Conservation (phyloP, 1,140 invertebrate genomes). For the Limonius californicus region DNA sequence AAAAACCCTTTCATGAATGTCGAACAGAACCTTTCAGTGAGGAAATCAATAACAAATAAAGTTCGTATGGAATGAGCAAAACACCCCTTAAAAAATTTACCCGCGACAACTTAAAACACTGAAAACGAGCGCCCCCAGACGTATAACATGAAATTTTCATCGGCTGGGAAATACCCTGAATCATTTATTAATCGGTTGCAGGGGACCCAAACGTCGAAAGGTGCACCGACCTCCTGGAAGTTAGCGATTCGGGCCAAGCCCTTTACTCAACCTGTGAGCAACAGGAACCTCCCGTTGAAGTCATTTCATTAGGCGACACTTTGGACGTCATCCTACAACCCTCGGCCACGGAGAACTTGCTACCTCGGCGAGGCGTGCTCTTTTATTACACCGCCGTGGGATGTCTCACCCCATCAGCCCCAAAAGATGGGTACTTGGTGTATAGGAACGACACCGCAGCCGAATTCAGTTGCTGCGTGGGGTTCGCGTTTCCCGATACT, state of each 20-base stretch:
- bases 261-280: slow-evolving; percentile 38
- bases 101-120: too few relatives aligned
- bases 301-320: slow-evolving; percentile 33
- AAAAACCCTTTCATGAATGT: too few relatives aligned
- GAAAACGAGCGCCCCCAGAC: too few relatives aligned
- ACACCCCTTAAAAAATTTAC: too few relatives aligned
- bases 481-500: slow-evolving; percentile 56
- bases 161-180: not conserved
- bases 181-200: not conserved
- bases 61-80: too few relatives aligned
- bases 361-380: slow-evolving; percentile 36
- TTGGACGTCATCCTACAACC: slow-evolving; percentile 33
- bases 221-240: slow-evolving; percentile 37
- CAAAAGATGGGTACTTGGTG: slow-evolving; percentile 57
- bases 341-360: slow-evolving; percentile 29
- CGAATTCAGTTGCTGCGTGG: slow-evolving; percentile 58
- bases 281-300: slow-evolving; percentile 32
- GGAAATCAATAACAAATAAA: too few relatives aligned
- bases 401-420: slow-evolving; percentile 54
- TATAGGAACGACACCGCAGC: slow-evolving; percentile 54
- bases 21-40: too few relatives aligned
- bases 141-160: too few relatives aligned
- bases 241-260: slow-evolving; percentile 35
- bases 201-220: not conserved
- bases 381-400: slow-evolving; percentile 52